Evolutionary conservation across 2,797 vertebrate genomes (phyloP), one percentile per base, ranked within the genome.

Genomic region (Sebastolobus alascanus): DNA sequence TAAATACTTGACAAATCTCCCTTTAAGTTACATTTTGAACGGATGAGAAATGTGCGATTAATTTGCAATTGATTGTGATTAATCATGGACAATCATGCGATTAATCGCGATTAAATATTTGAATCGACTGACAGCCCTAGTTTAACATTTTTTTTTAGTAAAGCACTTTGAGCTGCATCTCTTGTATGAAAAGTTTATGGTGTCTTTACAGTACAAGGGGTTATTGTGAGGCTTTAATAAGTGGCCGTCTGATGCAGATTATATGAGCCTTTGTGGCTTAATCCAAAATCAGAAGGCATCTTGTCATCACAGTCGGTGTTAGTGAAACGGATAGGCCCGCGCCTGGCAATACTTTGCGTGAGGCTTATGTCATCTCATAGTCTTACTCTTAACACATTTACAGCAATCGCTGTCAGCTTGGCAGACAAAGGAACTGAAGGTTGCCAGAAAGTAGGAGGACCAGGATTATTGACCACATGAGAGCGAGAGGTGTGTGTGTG

Each of bases 291-390:
- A 87, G 50, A 83, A 67, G 76, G 76, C 71, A 60, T 79, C 76
- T 66, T 91, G 85, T 93, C 80, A 89, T 90, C 89, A 88, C 78
- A 58, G 83, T 89, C 82, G 54, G 79, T 88, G 77, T 91, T 87
- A 70, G 40, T 84, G 77, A 86, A 87, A 77, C 8, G 27, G 81
- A 90, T 82, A 60, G 72, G 78, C 73, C 85, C 54, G 35, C 0
- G 73, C 50, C 79, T 89, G 83, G 80, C 82, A 73, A 90, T 81
- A 80, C 77, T 87, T 83, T 87, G 60, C 60, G 18, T 52, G 65
- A 64, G 59, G 81, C 79, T 84, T 88, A 91, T 91, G 79, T 93
- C 87, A 89, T 88, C 71, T 84, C 86, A 78, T 65, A 78, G 59
- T 82, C 83, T 80, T 40, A 68, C 60, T 82, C 75, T 85, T 81